phyloP scores from a whole-genome alignment of 1,140 invertebrate species.

The Drosophila persimilis region DNA sequence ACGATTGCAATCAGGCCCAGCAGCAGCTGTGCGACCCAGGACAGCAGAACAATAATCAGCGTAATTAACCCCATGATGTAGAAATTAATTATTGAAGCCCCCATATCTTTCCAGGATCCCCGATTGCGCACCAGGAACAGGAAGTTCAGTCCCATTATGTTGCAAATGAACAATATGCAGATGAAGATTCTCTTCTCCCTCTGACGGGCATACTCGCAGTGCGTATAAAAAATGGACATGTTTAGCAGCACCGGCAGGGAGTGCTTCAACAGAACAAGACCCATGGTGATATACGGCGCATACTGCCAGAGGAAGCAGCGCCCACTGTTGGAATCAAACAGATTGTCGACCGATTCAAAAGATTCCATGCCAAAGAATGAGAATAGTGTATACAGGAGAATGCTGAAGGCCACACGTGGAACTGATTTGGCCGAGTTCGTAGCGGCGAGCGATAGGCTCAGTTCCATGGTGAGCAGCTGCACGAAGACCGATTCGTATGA shows the following conservation, averaged over 20 bases:
- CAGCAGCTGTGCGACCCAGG: constrained; percentile 59
- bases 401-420: constrained; percentile 72
- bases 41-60: constrained; percentile 56
- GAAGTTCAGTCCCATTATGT: constrained; percentile 94
- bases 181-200: constrained; percentile 85
- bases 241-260: constrained; percentile 93
- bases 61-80: constrained; percentile 85
- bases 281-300: constrained; percentile 95
- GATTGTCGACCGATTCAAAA: constrained; percentile 94
- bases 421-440: constrained; percentile 31
- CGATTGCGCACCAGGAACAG: constrained; percentile 92
- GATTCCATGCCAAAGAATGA: constrained; percentile 98
- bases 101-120: constrained; percentile 98
- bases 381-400: constrained; percentile 92
- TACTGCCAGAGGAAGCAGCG: constrained; percentile 96
- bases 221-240: constrained; percentile 56
- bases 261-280: constrained; percentile 93
- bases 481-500: constrained; percentile 88
- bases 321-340: constrained; percentile 96
- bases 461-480: constrained; percentile 83
- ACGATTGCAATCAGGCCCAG: neutral
- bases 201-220: constrained; percentile 45
- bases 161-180: constrained; percentile 91
- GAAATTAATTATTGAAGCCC: constrained; percentile 88
- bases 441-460: constrained; percentile 37